Evolutionary conservation across 2,888 invertebrate species (phyloP).

Genomic region (Panzeria rudis): DNA sequence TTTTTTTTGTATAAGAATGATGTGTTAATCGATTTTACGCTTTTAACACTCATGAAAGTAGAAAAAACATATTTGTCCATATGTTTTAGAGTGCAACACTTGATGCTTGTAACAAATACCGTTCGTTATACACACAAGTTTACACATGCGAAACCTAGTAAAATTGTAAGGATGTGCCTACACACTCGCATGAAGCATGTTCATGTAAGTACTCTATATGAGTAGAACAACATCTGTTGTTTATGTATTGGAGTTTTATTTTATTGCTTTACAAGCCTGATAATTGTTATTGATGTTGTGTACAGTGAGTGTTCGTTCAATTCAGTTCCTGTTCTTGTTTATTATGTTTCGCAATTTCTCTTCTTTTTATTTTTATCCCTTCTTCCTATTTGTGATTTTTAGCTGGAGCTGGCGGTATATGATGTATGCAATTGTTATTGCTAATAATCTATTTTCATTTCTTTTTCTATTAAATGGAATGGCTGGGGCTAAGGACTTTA

Average conservation of each 20-base stretch:
- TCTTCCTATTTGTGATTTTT: neutral
- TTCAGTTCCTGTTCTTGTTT: constrained; percentile 26
- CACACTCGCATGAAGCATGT: neutral
- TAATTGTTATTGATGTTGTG: constrained; percentile 70
- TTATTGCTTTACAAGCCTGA: constrained; percentile 68
- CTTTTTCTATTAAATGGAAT: neutral
- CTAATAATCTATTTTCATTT: neutral
- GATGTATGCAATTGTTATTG: constrained; percentile 10
- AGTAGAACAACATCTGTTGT: constrained; percentile 62
- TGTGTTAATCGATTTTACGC: constrained; percentile 70
- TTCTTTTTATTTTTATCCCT: constrained; percentile 6
- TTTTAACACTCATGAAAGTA: constrained; percentile 46
- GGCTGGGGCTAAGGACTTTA: neutral
- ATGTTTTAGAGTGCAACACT: constrained; percentile 50
- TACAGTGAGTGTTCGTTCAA: constrained; percentile 2
- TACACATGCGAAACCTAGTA: neutral
- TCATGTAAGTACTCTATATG: constrained; percentile 12
- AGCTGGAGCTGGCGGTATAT: too few relatives aligned
- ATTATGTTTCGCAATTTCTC: constrained; percentile 14
- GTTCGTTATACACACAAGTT: neutral
- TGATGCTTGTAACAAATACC: constrained; percentile 17
- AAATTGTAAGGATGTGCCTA: neutral
- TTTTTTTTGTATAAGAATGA: constrained; percentile 45
- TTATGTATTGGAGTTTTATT: constrained; percentile 66
- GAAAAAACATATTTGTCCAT: constrained; percentile 26